These are phyloP conservation scores for Lepidostoma basale DNA, from an alignment of 1,140 invertebrate species.

Conservation along the genomic window DNA sequence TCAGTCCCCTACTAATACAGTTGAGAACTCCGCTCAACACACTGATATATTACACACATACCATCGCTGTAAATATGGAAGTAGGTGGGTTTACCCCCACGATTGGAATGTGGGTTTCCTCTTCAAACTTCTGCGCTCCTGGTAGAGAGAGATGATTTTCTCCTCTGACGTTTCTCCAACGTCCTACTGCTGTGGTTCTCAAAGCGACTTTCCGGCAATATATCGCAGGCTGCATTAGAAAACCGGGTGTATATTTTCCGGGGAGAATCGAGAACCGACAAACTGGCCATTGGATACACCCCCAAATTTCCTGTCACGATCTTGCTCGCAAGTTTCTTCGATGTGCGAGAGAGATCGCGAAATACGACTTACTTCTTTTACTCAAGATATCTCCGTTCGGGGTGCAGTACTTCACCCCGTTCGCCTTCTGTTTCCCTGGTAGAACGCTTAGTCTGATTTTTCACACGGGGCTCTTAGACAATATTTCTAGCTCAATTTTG, in stretches of 20 bases:
- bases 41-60: no score
- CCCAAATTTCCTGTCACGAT: background rate
- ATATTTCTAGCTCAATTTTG: conserved; percentile 35
- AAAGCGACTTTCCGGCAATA: conserved; percentile 31
- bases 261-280: background rate
- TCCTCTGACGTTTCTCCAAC: conserved; percentile 42
- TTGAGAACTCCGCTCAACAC: no score
- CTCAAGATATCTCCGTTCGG: background rate
- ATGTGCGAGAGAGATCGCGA: conserved; percentile 24
- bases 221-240: conserved; percentile 43
- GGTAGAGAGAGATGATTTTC: conserved; percentile 37
- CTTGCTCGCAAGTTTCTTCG: background rate
- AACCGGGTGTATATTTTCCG: conserved; percentile 34
- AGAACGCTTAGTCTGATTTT: conserved; percentile 45
- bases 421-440: conserved; percentile 31
- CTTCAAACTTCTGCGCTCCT: conserved; percentile 16
- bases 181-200: conserved; percentile 13
- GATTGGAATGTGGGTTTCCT: conserved; percentile 12
- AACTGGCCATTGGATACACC: background rate
- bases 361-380: background rate
- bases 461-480: conserved; percentile 46
- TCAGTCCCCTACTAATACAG: no score
- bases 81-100: background rate
- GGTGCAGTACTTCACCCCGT: conserved; percentile 16
- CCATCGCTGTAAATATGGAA: no score